Evolutionary conservation across 2,797 vertebrate species (phyloP), one percentile per base, ranked within the genome.

Genomic region (Eulemur mongoz): DNA sequence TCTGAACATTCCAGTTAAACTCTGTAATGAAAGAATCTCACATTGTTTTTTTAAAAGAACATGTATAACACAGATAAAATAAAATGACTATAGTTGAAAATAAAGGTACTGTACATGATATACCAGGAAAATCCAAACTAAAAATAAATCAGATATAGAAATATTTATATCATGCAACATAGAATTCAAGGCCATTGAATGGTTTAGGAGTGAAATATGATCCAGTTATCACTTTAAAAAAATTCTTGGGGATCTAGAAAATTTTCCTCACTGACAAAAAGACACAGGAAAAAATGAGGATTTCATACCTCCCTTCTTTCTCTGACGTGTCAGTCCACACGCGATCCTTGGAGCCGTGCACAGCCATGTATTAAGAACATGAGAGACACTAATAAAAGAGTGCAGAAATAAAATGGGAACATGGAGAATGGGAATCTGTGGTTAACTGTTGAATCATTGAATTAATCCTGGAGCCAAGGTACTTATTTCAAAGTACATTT

Each of bases 121-220:
- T 84, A 27, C 67, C 45, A 96, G 38, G 57, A 84, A 95, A 54
- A 57, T 90, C 18, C 35, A 88, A 83, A 91, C 43, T 48, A 67
- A 75, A 73, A 86, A 73, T 25, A 93, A 87, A 43, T 63, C 48
- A 79, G 20, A 59, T 54, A 23, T 35, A 50, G 40, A 94, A 76
- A 76, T 54, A 63, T 4, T n/a, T 61, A 15, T 75, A 76, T 22
- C 20, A 69, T 5, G 57, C 11, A 80, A 96, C 75, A 88, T 22
- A 83, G 43, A 93, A 84, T 80, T 65, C 40, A 87, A 70, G 81
- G 14, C 1, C 38, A 70, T 43, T 57, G n/a, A 75, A 43, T 75
- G 50, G 17, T 30, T 85, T 67, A 89, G 22, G 17, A 32, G 25
- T 63, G 11, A 89, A 89, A 79, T 50, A 14, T n/a, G 30, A 80